phyloP scores from a whole-genome alignment of 2,797 vertebrate species.

The Enteromius trimaculatus region DNA sequence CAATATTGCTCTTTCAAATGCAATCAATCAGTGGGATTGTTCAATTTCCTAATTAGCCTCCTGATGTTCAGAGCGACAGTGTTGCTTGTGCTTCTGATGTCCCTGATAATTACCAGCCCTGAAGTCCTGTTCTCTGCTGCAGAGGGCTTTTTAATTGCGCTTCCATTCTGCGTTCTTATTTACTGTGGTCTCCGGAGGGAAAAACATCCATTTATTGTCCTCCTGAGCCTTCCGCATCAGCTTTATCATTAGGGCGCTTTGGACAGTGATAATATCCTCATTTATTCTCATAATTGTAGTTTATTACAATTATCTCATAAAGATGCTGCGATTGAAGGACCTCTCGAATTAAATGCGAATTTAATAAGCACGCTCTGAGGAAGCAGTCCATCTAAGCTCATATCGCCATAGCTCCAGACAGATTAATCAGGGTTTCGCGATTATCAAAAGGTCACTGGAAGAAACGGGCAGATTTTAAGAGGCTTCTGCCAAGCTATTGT shows the following conservation, averaged over 20 bases:
- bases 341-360: slow-evolving; percentile 57
- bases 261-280: slow-evolving; percentile 62
- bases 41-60: slow-evolving; percentile 65
- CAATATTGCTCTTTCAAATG: slow-evolving; percentile 61
- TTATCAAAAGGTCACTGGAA: slow-evolving; percentile 44
- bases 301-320: slow-evolving; percentile 61
- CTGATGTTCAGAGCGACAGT: slow-evolving; percentile 58
- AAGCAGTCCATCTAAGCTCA: slow-evolving; percentile 20
- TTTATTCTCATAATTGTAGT: slow-evolving; percentile 62
- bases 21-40: slow-evolving; percentile 61
- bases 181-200: slow-evolving; percentile 58
- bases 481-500: neutral
- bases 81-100: slow-evolving; percentile 53
- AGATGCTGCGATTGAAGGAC: slow-evolving; percentile 47
- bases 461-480: slow-evolving; percentile 24
- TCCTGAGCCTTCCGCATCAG: slow-evolving; percentile 47
- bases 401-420: slow-evolving; percentile 12
- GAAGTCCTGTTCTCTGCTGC: slow-evolving; percentile 59
- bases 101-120: slow-evolving; percentile 65
- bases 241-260: slow-evolving; percentile 50
- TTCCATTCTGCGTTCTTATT: slow-evolving; percentile 60
- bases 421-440: slow-evolving; percentile 29
- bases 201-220: slow-evolving; percentile 57
- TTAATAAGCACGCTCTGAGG: slow-evolving; percentile 43
- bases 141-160: slow-evolving; percentile 63